A percentile compares a stretch with the other conserved stretches of the same genome.
Conservation (phyloP, 2,888 invertebrate genomes). For the Temnothorax rugatulus region DNA sequence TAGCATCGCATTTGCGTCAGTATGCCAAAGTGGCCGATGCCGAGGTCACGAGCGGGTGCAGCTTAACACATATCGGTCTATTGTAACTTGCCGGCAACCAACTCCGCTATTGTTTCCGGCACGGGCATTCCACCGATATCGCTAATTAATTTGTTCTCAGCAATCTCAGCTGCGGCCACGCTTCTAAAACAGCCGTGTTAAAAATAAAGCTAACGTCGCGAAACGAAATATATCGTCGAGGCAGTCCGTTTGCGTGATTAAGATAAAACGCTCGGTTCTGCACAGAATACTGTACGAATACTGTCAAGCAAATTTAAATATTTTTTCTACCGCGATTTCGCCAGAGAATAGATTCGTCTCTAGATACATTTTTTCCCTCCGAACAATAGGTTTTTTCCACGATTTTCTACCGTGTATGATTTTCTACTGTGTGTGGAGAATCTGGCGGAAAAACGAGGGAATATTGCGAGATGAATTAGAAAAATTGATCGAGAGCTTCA, state of each 20-base stretch:
- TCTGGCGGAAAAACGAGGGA: slow-evolving; percentile 1
- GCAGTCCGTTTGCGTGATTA: background rate
- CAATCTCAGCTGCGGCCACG: background rate
- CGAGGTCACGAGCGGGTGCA: slow-evolving; percentile 40
- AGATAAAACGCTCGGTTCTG: background rate
- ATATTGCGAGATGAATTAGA: slow-evolving; percentile 21
- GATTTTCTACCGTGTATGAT: slow-evolving; percentile 8
- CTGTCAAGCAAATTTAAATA: slow-evolving; percentile 28
- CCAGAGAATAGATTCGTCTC: slow-evolving; percentile 20
- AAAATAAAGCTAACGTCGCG: slow-evolving; percentile 10
- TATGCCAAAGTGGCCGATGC: slow-evolving; percentile 14
- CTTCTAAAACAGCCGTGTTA: slow-evolving; percentile 41
- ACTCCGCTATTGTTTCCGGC: slow-evolving; percentile 27
- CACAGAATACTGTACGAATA: background rate
- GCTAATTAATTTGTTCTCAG: slow-evolving; percentile 46
- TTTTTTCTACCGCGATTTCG: slow-evolving; percentile 5
- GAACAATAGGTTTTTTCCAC: slow-evolving; percentile 9
- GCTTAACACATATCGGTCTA: slow-evolving; percentile 36
- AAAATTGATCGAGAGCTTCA: slow-evolving; percentile 34
- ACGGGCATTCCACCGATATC: slow-evolving; percentile 22
- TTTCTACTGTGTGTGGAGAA: background rate
- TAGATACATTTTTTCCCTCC: background rate
- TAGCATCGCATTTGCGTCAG: slow-evolving; percentile 28
- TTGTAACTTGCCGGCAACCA: slow-evolving; percentile 18
- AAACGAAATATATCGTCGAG: background rate